Evolutionary conservation across 2,113 vertebrate genomes (phyloP).

Genomic region (Cottus gobio): DNA sequence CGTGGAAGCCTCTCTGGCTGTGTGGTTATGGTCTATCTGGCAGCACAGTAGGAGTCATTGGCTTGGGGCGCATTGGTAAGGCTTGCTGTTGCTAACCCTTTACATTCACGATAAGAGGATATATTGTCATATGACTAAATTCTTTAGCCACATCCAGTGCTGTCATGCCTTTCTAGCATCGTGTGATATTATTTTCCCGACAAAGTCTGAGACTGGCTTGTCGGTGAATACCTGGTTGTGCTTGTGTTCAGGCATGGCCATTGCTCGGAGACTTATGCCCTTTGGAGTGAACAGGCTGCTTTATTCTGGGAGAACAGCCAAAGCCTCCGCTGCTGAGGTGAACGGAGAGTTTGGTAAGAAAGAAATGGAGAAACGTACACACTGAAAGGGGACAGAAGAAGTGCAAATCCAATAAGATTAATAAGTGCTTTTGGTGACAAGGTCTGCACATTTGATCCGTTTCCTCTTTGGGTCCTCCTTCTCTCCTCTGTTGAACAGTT

Average conservation of each 20-base stretch:
- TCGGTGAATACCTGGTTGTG: neutral
- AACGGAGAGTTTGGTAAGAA: slow-evolving; percentile 85
- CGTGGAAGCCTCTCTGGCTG: slow-evolving; percentile 83
- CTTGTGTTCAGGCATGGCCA: slow-evolving; percentile 81
- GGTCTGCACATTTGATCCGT: neutral
- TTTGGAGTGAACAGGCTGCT: slow-evolving; percentile 86
- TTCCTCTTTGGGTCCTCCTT: neutral
- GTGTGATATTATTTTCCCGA: neutral
- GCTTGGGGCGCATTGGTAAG: slow-evolving; percentile 85
- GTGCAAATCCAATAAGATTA: neutral
- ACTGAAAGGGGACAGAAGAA: neutral
- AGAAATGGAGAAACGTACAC: neutral
- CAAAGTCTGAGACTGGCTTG: neutral
- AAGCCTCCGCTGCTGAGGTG: slow-evolving; percentile 77
- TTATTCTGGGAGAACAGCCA: slow-evolving; percentile 82
- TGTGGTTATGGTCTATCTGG: slow-evolving; percentile 80
- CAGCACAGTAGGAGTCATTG: slow-evolving; percentile 86
- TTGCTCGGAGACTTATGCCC: slow-evolving; percentile 81
- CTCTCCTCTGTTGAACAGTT: slow-evolving; percentile 55
- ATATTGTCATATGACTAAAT: neutral
- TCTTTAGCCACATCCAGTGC: no score
- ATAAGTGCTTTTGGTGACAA: neutral
- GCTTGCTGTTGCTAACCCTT: neutral
- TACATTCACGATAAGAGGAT: neutral
- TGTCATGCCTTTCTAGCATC: neutral